phyloP scores from a whole-genome alignment of 2,113 vertebrate species.

The Prionailurus bengalensis region DNA sequence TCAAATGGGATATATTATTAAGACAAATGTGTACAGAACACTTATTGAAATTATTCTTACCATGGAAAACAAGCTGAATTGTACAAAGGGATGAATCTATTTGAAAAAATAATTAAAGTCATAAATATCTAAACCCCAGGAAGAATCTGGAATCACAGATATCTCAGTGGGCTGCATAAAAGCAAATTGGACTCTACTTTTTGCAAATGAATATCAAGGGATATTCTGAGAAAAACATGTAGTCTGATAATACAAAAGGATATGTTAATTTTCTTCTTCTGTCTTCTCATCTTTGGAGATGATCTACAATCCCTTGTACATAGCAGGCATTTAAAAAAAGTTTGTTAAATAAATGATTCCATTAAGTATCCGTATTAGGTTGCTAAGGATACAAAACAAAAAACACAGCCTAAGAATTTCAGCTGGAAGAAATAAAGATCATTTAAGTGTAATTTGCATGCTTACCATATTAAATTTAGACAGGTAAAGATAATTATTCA shows the following conservation, averaged over 20 bases:
- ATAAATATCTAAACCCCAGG: conserved; percentile 52
- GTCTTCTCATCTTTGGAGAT: not conserved
- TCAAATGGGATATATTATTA: not conserved
- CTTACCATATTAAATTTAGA: not conserved
- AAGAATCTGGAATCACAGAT: conserved; percentile 23
- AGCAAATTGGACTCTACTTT: not conserved
- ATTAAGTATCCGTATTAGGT: not conserved
- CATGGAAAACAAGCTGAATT: conserved; percentile 39
- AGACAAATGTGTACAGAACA: not conserved
- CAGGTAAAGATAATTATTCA: not conserved
- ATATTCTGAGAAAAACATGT: not conserved
- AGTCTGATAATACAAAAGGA: not conserved
- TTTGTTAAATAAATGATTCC: conserved; percentile 25
- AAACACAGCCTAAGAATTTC: not conserved
- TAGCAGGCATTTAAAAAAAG: not conserved
- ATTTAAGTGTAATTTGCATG: not conserved
- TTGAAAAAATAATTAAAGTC: conserved; percentile 49
- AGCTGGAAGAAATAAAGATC: not conserved
- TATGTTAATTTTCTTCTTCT: not conserved
- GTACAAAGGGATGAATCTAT: not conserved
- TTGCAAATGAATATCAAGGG: not conserved
- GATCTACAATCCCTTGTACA: not conserved
- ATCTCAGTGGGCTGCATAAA: not conserved
- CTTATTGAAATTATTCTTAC: not conserved
- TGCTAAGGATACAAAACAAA: not conserved